Percentiles rank a stretch among this genome's conserved stretches.
Conservation (phyloP, 2,113 vertebrate genomes). For the Ancistrus triradiatus region DNA sequence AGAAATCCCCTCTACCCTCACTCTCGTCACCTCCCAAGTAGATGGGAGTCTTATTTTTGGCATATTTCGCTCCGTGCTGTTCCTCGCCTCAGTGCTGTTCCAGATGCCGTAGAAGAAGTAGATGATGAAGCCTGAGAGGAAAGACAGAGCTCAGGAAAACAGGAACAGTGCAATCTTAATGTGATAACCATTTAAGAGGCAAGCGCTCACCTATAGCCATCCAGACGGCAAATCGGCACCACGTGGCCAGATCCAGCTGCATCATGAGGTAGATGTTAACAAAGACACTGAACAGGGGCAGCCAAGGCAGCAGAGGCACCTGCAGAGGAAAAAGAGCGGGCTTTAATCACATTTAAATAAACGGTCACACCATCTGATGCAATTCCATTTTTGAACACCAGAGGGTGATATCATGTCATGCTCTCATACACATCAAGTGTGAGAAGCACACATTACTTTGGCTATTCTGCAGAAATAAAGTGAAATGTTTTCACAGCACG, state of each 20-base stretch:
- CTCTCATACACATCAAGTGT: no score
- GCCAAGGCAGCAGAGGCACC: conserved; percentile 85
- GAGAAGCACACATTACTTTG: no score
- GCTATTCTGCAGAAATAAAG: no score
- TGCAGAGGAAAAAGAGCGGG: conserved; percentile 52
- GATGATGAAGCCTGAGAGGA: conserved; percentile 77
- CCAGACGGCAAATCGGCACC: conserved; percentile 84
- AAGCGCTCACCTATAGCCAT: conserved; percentile 77
- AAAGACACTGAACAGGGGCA: conserved; percentile 87
- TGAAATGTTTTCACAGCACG: no score
- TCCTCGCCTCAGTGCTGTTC: conserved; percentile 77
- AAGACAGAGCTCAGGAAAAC: background rate
- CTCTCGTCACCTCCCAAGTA: conserved; percentile 57
- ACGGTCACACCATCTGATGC: no score
- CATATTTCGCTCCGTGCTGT: conserved; percentile 50
- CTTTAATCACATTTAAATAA: no score
- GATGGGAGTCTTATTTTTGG: conserved; percentile 61
- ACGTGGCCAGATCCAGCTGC: conserved; percentile 80
- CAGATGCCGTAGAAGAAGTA: conserved; percentile 86
- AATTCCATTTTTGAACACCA: no score
- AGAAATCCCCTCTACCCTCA: conserved; percentile 55
- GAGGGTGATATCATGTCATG: no score
- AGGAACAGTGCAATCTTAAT: background rate
- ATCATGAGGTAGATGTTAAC: conserved; percentile 97
- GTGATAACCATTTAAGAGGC: background rate